A percentile compares a stretch with the other conserved stretches of the same genome.
These are phyloP conservation scores for Sesamia inferens DNA, from an alignment of 2,888 invertebrate species.

Conservation along the genomic window DNA sequence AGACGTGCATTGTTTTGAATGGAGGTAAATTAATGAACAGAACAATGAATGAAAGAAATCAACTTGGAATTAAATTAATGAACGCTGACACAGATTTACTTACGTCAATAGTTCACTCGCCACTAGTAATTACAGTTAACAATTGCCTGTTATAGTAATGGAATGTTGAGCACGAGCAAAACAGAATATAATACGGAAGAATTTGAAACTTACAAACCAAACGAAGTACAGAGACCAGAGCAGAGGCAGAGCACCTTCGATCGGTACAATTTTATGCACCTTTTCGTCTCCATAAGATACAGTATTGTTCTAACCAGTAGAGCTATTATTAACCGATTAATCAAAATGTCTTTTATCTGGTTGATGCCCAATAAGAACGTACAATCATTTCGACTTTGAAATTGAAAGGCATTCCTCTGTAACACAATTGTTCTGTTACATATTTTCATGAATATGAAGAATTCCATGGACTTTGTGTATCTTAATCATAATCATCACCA, in stretches of 20 bases:
- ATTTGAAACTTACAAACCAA: neutral
- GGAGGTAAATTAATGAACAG: slow-evolving; percentile 72
- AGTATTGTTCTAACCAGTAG: neutral
- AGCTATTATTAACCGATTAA: slow-evolving; percentile 5
- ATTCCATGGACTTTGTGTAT: neutral
- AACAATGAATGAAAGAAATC: slow-evolving; percentile 73
- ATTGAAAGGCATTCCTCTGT: neutral
- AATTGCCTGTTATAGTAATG: slow-evolving; percentile 37
- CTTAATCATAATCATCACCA: too few species aligned
- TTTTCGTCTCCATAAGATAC: too few species aligned
- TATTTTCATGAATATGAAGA: neutral
- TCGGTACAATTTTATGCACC: neutral
- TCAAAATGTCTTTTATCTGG: neutral
- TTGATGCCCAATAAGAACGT: neutral
- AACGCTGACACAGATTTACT: slow-evolving; percentile 63
- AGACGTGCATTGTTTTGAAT: slow-evolving; percentile 61
- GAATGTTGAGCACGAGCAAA: slow-evolving; percentile 16
- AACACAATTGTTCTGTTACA: neutral
- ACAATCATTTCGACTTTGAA: neutral
- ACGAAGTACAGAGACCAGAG: too few species aligned
- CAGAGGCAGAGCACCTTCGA: neutral
- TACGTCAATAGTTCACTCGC: slow-evolving; percentile 63
- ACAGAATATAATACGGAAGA: neutral
- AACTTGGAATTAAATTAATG: slow-evolving; percentile 65
- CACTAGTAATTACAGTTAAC: slow-evolving; percentile 58